A percentile compares a stretch with the other conserved stretches of the same genome.
phyloP scores from a whole-genome alignment of 2,888 invertebrate species.

The Pherbina coryleti region DNA sequence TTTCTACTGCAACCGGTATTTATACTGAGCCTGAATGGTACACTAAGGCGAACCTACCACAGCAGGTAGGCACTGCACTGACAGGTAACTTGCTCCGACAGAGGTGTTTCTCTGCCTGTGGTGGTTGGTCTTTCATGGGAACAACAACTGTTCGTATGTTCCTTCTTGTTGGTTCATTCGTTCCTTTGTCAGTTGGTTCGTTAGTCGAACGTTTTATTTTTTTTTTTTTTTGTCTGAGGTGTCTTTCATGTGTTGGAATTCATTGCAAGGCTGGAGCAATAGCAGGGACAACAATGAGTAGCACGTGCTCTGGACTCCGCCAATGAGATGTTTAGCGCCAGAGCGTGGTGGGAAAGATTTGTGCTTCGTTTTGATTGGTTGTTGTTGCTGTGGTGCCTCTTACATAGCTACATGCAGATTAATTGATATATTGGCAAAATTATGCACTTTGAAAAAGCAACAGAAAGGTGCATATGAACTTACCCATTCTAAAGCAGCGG shows the following conservation, averaged over 20 bases:
- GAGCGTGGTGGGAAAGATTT: conserved; percentile 58
- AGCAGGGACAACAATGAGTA: conserved; percentile 43
- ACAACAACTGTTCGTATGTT: conserved; percentile 33
- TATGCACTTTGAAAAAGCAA: too few species aligned
- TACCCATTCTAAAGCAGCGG: too few species aligned
- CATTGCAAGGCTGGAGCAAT: conserved; percentile 28
- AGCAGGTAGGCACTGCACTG: conserved; percentile 43
- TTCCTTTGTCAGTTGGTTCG: conserved; percentile 36
- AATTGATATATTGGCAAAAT: too few species aligned
- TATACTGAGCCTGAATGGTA: conserved; percentile 52
- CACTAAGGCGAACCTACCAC: conserved; percentile 53
- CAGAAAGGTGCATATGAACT: too few species aligned
- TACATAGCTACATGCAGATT: too few species aligned
- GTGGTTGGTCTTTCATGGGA: conserved; percentile 45
- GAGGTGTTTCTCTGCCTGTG: not conserved
- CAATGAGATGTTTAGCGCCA: conserved; percentile 57
- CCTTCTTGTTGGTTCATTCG: conserved; percentile 33
- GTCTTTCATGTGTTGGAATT: conserved; percentile 45
- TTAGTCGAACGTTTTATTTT: conserved; percentile 10
- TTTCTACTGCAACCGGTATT: conserved; percentile 51
- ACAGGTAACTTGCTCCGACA: conserved; percentile 46
- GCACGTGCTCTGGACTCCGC: conserved; percentile 66
- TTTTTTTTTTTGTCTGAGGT: conserved; percentile 27
- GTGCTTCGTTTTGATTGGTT: conserved; percentile 50
- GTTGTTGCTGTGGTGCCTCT: not conserved